These are phyloP conservation scores for Butorides virescens DNA, from an alignment of 2,113 vertebrate species.

Conservation along the genomic window DNA sequence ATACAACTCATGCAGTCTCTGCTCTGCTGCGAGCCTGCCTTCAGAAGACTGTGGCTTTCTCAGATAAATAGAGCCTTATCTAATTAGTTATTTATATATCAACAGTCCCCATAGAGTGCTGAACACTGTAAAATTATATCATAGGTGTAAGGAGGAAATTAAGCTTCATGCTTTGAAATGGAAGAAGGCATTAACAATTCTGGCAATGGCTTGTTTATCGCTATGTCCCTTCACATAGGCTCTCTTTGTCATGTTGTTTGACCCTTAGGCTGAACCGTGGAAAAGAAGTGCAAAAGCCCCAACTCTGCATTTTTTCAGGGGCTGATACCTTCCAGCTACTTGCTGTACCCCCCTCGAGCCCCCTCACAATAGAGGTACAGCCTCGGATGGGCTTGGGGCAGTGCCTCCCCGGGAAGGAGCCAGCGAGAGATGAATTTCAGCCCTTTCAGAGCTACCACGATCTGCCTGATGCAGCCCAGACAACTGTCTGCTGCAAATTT, in stretches of 20 bases:
- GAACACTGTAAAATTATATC: not conserved
- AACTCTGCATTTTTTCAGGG: not conserved
- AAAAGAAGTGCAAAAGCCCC: not conserved
- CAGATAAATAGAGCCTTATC: slow-evolving; percentile 3
- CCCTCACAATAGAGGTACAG: rapidly evolving
- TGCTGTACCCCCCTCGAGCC: not conserved
- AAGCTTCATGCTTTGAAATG: not conserved
- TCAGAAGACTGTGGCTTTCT: not conserved
- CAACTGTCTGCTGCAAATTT: not conserved
- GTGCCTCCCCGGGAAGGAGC: not conserved
- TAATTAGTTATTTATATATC: slow-evolving; percentile 41
- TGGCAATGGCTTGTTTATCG: not conserved
- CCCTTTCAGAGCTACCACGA: not conserved
- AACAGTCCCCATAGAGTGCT: not conserved
- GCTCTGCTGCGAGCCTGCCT: not conserved
- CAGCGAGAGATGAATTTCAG: not conserved
- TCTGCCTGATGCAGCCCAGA: not conserved
- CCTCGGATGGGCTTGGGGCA: not conserved
- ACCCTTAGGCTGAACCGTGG: not conserved
- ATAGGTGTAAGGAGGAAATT: slow-evolving; percentile 23
- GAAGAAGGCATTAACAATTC: not conserved
- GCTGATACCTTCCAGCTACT: not conserved
- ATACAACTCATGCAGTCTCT: not conserved
- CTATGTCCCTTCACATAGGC: not conserved
- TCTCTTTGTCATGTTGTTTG: not conserved